phyloP scores from a whole-genome alignment of 2,113 vertebrate genomes.

The Sebastes fasciatus region DNA sequence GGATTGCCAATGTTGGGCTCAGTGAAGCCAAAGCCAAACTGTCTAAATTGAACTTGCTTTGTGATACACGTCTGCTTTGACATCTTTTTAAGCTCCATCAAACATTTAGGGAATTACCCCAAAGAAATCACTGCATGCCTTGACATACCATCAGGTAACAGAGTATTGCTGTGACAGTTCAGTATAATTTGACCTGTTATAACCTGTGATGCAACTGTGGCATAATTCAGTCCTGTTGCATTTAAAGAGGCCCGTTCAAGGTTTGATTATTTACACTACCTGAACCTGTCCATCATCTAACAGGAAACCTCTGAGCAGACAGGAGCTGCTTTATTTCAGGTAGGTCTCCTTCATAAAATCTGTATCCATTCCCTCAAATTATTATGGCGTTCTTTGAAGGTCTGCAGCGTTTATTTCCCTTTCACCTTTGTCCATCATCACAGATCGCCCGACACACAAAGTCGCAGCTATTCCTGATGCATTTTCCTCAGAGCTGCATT shows the following conservation, averaged over 20 bases:
- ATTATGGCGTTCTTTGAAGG: slow-evolving; percentile 10
- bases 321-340: slow-evolving; percentile 32
- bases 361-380: neutral
- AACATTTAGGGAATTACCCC: neutral
- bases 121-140: neutral
- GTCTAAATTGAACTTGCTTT: neutral
- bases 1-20: neutral
- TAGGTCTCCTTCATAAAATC: neutral
- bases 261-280: slow-evolving; percentile 40
- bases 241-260: neutral
- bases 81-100: neutral
- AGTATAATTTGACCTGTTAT: slow-evolving; percentile 1
- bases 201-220: slow-evolving; percentile 5
- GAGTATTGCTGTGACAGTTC: neutral
- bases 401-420: slow-evolving; percentile 29
- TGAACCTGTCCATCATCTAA: slow-evolving; percentile 30
- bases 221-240: neutral
- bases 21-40: neutral
- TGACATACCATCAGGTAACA: neutral
- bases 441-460: slow-evolving; percentile 13
- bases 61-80: neutral
- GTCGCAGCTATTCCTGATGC: slow-evolving; percentile 9
- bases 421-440: slow-evolving; percentile 52
- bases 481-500: slow-evolving; percentile 36
- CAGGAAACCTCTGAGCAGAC: slow-evolving; percentile 12